Evolutionary conservation across 2,888 invertebrate genomes (phyloP), one percentile per base, ranked within the genome.

Genomic region (Limenitis arthemis): DNA sequence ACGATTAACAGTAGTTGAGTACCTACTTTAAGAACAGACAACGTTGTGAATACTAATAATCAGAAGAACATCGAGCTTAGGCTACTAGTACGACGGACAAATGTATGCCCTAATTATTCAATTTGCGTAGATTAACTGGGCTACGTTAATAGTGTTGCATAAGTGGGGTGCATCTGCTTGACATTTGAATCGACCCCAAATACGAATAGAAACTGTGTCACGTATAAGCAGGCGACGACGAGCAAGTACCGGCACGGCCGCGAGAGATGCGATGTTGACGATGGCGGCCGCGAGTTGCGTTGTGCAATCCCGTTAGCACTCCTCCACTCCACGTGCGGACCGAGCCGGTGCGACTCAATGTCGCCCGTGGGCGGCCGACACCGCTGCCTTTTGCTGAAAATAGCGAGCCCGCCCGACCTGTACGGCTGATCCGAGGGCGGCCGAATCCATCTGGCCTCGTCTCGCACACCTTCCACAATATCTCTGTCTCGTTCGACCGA

Each of bases 181-280:
- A 85, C 85, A 86, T 86, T 86, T 86, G 79, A 78, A 83, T 86
- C 80, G 85, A 81, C 85, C 85, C 84, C 83, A 85, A 85, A 85
- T 86, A 79, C 77, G 82, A 86, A 86, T 85, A 84, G 85, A 86
- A 86, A 83, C 85, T 85, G 79, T 85, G 85, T 84, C 85, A 85
- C 77, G 79, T 74, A 77, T 75, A 70, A 76, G 74, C 72, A 77
- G 75, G 75, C 73, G 70, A 70, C 44, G 44, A 30, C 30, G 29
- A 29, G 29, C 73, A 71, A 71, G 69, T 70, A 72, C 72, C 73
- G 73, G 69, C 61, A 49, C 65, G 67, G 61, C 59, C 63, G 52
- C 60, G 55, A 20, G 20, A 20, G 20, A 55, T 62, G 60, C 53
- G 58, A 56, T 59, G 63, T 57, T 56, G 63, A 60, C 63, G 64